These are phyloP conservation scores for Acipenser ruthenus DNA, from an alignment of 2,797 vertebrate genomes.

Conservation along the genomic window DNA sequence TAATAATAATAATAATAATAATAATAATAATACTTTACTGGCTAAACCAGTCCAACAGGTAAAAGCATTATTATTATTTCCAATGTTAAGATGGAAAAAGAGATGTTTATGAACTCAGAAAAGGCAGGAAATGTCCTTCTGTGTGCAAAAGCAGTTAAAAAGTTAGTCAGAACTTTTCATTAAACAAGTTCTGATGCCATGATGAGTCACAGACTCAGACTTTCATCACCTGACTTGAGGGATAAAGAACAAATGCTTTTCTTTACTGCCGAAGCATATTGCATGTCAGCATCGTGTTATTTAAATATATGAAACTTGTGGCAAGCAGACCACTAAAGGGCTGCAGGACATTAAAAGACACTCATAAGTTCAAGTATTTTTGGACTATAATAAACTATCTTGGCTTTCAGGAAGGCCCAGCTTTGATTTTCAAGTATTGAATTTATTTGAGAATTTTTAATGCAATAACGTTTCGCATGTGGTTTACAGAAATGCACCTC, in stretches of 20 bases:
- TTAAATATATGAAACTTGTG: not conserved
- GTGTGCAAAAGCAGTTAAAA: constrained; percentile 5
- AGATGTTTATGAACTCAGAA: too few species aligned
- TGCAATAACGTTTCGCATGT: not conserved
- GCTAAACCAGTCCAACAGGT: too few species aligned
- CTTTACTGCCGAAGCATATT: not conserved
- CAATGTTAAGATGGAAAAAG: too few species aligned
- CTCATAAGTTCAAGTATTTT: constrained; percentile 7
- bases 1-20: too few species aligned
- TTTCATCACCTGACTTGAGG: not conserved
- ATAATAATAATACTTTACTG: too few species aligned
- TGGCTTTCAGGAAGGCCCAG: too few species aligned
- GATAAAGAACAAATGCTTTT: not conserved
- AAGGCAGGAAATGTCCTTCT: too few species aligned
- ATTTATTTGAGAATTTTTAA: too few species aligned
- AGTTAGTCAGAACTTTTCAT: constrained; percentile 15
- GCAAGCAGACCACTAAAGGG: not conserved
- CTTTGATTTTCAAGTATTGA: too few species aligned
- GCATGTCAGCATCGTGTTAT: too few species aligned
- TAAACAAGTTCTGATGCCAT: constrained; percentile 16
- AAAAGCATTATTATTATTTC: too few species aligned
- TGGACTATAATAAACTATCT: too few species aligned
- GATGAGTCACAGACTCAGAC: constrained; percentile 27
- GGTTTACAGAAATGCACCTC: not conserved
- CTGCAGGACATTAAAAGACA: constrained; percentile 13